Percentiles rank a stretch among this genome's conserved stretches.
Evolutionary conservation across 2,113 vertebrate species (phyloP).

Genomic region (Collichthys lucidus): DNA sequence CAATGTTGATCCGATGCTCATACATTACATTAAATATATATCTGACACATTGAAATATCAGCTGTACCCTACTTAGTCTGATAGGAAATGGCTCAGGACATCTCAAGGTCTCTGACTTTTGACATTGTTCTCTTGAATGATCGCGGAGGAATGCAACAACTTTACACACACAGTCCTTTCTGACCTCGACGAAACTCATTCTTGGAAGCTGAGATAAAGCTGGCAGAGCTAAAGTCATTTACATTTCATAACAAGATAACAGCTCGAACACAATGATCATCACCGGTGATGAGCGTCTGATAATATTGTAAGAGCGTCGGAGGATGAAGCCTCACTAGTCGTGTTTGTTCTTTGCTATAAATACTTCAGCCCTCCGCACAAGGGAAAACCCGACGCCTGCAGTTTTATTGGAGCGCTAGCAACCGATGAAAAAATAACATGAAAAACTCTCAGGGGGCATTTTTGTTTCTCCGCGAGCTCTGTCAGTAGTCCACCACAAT

Average conservation of each 20-base stretch:
- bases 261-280: neutral
- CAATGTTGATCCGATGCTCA: neutral
- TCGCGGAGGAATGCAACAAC: neutral
- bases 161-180: neutral
- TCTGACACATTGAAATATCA: neutral
- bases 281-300: neutral
- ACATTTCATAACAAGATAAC: neutral
- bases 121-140: neutral
- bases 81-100: neutral
- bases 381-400: constrained; percentile 16
- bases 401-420: constrained; percentile 1
- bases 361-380: neutral
- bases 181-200: neutral
- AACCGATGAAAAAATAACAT: neutral
- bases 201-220: neutral
- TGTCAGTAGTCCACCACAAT: neutral
- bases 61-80: neutral
- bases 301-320: neutral
- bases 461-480: neutral
- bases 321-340: neutral
- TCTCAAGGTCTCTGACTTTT: neutral
- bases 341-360: constrained; percentile 26
- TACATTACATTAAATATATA: neutral
- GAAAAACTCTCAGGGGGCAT: neutral
- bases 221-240: neutral